phyloP scores from a whole-genome alignment of 2,888 invertebrate species.

The Tetropium fuscum region DNA sequence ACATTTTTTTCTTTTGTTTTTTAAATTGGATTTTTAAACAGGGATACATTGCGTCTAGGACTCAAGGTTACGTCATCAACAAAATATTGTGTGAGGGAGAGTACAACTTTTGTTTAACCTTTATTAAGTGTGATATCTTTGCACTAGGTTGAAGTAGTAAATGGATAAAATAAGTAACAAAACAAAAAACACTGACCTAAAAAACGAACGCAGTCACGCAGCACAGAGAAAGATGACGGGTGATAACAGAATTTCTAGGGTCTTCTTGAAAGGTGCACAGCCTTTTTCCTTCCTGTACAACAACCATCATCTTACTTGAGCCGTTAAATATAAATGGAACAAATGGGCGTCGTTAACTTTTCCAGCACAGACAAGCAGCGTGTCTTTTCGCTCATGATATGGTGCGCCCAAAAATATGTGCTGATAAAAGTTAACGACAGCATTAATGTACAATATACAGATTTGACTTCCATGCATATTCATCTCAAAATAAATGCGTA shows the following conservation, averaged over 20 bases:
- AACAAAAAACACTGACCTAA: constrained; percentile 65
- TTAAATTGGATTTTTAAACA: no score
- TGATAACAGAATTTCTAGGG: constrained; percentile 80
- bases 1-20: no score
- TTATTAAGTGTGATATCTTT: no score
- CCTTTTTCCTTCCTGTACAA: constrained; percentile 70
- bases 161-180: constrained; percentile 41
- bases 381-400: background rate
- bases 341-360: constrained; percentile 11
- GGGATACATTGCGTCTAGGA: no score
- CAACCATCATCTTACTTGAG: constrained; percentile 67
- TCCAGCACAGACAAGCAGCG: background rate
- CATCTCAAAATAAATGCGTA: constrained; percentile 29
- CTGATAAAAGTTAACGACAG: constrained; percentile 34
- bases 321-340: constrained; percentile 37
- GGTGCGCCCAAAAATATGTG: background rate
- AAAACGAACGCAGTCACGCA: constrained; percentile 68
- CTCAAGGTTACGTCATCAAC: no score
- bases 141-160: no score
- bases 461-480: constrained; percentile 59
- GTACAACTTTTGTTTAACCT: no score
- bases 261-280: constrained; percentile 82
- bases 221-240: constrained; percentile 83
- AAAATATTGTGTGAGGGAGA: no score
- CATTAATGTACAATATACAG: constrained; percentile 36